Conservation (phyloP, 2,888 invertebrate species). For the Congeria kusceri region DNA sequence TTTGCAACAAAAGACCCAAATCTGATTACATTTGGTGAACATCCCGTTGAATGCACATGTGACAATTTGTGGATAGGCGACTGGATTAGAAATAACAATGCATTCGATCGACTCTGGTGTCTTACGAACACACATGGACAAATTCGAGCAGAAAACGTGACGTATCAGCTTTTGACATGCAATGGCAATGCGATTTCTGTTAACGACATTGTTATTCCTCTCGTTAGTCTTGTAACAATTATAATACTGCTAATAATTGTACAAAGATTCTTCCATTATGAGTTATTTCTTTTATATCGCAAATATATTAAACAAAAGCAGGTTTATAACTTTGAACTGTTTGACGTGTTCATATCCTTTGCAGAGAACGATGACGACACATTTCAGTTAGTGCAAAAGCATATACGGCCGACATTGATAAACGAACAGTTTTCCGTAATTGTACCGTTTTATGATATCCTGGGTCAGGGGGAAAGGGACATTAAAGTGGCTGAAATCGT, state of each 20-base stretch:
- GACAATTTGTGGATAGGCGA: constrained; percentile 41
- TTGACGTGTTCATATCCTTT: background rate
- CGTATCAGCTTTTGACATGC: constrained; percentile 7
- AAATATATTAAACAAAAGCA: background rate
- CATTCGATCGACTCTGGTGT: constrained; percentile 20
- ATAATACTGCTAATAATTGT: background rate
- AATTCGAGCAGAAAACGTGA: constrained; percentile 11
- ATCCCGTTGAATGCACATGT: constrained; percentile 35
- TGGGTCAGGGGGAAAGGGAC: background rate
- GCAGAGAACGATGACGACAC: background rate
- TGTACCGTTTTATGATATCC: background rate
- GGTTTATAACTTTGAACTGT: too few species aligned
- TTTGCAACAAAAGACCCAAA: constrained; percentile 22
- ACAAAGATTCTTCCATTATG: constrained; percentile 14
- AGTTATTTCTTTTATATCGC: constrained; percentile 14
- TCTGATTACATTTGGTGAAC: constrained; percentile 24
- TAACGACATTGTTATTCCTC: background rate
- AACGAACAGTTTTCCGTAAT: background rate
- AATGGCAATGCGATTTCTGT: background rate
- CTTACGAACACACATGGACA: constrained; percentile 6
- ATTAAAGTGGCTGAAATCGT: background rate
- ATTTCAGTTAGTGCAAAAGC: background rate
- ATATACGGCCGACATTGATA: background rate
- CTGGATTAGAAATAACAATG: constrained; percentile 37
- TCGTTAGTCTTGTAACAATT: background rate